Evolutionary conservation across 2,797 vertebrate genomes (phyloP), one percentile per base, ranked within the genome.

Genomic region (Coracias cyanogaster): DNA sequence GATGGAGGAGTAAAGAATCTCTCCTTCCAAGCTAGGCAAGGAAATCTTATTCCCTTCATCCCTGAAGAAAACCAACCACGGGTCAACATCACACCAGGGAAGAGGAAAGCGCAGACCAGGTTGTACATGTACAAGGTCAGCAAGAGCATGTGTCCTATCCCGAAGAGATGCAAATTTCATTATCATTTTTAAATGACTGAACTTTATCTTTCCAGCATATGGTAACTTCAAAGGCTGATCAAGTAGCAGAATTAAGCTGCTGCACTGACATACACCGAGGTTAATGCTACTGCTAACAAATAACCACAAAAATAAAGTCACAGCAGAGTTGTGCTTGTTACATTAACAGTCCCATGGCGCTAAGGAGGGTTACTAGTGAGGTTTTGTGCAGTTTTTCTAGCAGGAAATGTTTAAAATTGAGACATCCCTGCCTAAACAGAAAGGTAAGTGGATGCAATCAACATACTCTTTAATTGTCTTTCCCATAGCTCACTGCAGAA

Each of bases 321-420:
- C 21, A 67, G 48, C 28, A 84, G 51, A 89, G 43, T 48, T 90
- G 31, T 12, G 61, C 79, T 92, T 72, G 18, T 66, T 61, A 67
- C 18, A 33, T 2, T 45, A n/a, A 46, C 28, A 67, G 25, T 39
- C 49, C 71, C 82, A 28, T 7, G n/a, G 58, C 15, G 51, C 76
- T 35, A 91, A 64, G 45, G 54, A 8, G 64, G 28, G 78, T 6
- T 91, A 57, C 73, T 17, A 15, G 22, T 0, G 2, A 89, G 29
- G 28, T 7, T 95, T 58, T 93, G 62, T 89, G 58, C 60, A 88
- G 71, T 45, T 97, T 88, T 96, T 95, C 73, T 48, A 51, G 45
- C 9, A 82, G 29, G 20, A 35, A 86, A 58, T n/a, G 33, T 62
- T 49, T 48, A 57, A 90, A 96, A 72, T 80, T 57, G 82, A 95